Conservation (phyloP, 2,888 invertebrate species). For the Parasteatoda lunata region DNA sequence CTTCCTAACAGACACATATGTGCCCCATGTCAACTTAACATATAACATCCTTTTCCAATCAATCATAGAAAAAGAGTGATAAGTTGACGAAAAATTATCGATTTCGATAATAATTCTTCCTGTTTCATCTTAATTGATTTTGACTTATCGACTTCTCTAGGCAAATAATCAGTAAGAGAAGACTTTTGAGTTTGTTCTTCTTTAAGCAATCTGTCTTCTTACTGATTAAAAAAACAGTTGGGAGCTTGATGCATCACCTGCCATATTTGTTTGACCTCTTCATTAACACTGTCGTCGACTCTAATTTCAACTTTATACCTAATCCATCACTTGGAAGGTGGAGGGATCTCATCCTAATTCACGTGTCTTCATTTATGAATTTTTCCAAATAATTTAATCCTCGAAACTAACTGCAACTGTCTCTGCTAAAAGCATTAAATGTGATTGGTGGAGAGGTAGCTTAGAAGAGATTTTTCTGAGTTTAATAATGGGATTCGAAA, state of each 20-base stretch:
- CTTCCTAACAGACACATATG: no score
- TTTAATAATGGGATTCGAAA: no score
- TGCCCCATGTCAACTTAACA: no score
- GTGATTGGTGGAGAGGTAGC: no score
- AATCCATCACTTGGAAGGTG: slow-evolving; percentile 38
- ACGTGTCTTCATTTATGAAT: slow-evolving; percentile 1
- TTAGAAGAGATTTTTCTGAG: no score
- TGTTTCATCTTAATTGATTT: background rate
- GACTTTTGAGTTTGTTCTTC: background rate
- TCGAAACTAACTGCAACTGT: background rate
- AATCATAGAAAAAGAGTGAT: no score
- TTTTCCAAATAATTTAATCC: background rate
- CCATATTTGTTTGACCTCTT: slow-evolving; percentile 57
- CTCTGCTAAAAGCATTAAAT: no score
- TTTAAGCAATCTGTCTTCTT: slow-evolving; percentile 28
- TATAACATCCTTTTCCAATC: no score
- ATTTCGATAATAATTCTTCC: no score
- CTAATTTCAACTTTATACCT: slow-evolving; percentile 34
- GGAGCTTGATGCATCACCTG: slow-evolving; percentile 62
- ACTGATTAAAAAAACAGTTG: slow-evolving; percentile 60
- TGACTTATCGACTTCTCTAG: background rate
- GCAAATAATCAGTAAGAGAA: background rate
- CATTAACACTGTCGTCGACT: slow-evolving; percentile 60
- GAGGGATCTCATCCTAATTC: background rate
- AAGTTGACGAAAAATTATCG: no score